Evolutionary conservation across 2,888 invertebrate species (phyloP).

Genomic region (Cataglyphis cursor): DNA sequence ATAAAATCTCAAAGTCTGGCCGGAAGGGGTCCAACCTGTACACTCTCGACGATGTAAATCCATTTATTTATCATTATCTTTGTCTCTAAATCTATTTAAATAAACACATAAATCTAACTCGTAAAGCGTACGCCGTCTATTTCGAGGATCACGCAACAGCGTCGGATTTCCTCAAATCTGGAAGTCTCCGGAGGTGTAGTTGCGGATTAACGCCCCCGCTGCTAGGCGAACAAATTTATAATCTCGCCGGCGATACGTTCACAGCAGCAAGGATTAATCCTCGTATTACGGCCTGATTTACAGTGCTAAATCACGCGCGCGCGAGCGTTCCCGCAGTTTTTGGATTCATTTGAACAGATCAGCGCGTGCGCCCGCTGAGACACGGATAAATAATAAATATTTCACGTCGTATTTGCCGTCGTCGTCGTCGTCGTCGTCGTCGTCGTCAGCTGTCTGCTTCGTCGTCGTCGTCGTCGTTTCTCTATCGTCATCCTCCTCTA

Average conservation of each 20-base stretch:
- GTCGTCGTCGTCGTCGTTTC: slow-evolving; percentile 14
- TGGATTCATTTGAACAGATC: slow-evolving; percentile 4
- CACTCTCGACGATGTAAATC: not conserved
- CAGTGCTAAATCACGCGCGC: slow-evolving; percentile 44
- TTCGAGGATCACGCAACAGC: slow-evolving; percentile 43
- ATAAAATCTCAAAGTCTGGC: too few relatives aligned
- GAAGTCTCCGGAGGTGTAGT: slow-evolving; percentile 52
- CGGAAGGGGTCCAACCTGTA: too few relatives aligned
- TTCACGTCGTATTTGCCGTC: not conserved
- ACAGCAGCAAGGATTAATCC: slow-evolving; percentile 45
- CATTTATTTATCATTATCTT: too few relatives aligned
- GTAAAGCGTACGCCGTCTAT: slow-evolving; percentile 6
- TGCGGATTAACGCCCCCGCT: slow-evolving; percentile 38
- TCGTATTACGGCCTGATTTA: slow-evolving; percentile 45
- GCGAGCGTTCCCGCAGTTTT: not conserved
- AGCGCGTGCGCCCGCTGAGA: slow-evolving; percentile 13
- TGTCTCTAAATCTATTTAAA: slow-evolving; percentile 15
- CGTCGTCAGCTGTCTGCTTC: not conserved
- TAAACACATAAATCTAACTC: slow-evolving; percentile 48
- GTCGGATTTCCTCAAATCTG: slow-evolving; percentile 48
- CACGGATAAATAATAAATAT: slow-evolving; percentile 44
- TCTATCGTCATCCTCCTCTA: slow-evolving; percentile 21
- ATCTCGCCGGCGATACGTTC: slow-evolving; percentile 48
- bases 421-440: not conserved
- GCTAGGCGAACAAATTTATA: slow-evolving; percentile 49